Evolutionary conservation across 2,888 invertebrate species (phyloP).

Genomic region (Acanthoscelides obtectus): DNA sequence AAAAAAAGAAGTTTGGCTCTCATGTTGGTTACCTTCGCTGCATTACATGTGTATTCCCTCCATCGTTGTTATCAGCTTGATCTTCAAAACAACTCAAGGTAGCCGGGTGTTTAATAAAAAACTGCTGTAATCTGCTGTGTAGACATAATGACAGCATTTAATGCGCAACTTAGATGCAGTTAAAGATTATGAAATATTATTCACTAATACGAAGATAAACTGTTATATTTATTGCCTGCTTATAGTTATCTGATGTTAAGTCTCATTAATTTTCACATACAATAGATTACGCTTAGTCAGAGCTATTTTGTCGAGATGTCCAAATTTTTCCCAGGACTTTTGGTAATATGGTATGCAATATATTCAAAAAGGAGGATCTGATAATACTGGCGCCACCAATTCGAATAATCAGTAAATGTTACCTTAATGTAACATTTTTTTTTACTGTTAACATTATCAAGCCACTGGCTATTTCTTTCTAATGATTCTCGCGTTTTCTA

Average conservation of each 20-base stretch:
- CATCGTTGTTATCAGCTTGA: neutral
- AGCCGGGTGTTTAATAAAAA: neutral
- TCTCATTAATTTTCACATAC: neutral
- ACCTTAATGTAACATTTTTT: neutral
- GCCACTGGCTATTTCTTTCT: too few relatives aligned
- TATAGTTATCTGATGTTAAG: neutral
- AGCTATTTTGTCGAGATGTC: neutral
- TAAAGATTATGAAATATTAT: neutral
- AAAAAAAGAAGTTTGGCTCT: too few relatives aligned
- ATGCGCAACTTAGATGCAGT: neutral
- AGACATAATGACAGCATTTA: neutral
- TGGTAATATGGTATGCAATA: neutral
- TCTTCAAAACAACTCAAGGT: neutral
- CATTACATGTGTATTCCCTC: too few relatives aligned
- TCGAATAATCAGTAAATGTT: neutral
- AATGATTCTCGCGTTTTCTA: too few relatives aligned
- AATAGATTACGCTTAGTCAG: neutral
- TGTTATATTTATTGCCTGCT: neutral
- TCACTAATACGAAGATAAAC: neutral
- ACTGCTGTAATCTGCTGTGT: neutral
- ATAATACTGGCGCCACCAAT: neutral
- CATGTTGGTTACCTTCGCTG: too few relatives aligned
- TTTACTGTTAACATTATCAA: neutral
- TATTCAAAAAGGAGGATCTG: neutral
- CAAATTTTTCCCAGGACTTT: neutral